Percentiles rank a stretch among this genome's conserved stretches.
Evolutionary conservation across 2,888 invertebrate genomes (phyloP).

Genomic region (Aphrophora alni): DNA sequence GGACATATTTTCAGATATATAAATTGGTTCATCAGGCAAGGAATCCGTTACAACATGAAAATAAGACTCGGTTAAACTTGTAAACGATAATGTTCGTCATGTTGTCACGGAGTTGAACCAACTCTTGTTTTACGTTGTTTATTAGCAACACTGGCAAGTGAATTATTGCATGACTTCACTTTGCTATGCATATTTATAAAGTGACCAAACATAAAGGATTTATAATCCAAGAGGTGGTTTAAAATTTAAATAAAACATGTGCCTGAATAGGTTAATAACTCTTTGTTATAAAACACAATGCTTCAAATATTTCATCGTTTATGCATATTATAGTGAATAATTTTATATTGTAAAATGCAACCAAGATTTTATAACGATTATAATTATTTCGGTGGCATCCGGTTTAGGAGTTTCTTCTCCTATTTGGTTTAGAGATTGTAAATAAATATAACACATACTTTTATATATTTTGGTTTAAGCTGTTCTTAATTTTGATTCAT

Average conservation of each 20-base stretch:
- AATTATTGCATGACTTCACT: not conserved
- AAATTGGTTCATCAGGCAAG: too few relatives aligned
- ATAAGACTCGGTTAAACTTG: too few relatives aligned
- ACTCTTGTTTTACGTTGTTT: not conserved
- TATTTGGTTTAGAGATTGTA: too few relatives aligned
- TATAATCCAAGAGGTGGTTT: constrained; percentile 3
- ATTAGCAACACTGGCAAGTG: not conserved
- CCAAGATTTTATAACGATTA: not conserved
- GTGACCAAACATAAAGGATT: constrained; percentile 9
- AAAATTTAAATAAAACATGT: constrained; percentile 1
- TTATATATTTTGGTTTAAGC: too few relatives aligned
- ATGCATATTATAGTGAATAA: not conserved
- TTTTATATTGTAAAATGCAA: not conserved
- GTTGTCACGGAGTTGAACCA: too few relatives aligned
- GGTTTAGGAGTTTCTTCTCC: too few relatives aligned
- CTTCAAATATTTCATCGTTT: not conserved
- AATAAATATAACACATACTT: too few relatives aligned
- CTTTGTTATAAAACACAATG: constrained; percentile 6
- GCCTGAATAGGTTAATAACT: not conserved
- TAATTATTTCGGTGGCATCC: too few relatives aligned
- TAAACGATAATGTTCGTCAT: not conserved
- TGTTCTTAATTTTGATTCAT: too few relatives aligned
- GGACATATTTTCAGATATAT: too few relatives aligned
- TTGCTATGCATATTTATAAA: not conserved
- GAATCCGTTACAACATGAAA: too few relatives aligned